Base-by-base conservation (phyloP, 2,797 vertebrate genomes). In the Schizopygopsis pylzovi region DNA sequence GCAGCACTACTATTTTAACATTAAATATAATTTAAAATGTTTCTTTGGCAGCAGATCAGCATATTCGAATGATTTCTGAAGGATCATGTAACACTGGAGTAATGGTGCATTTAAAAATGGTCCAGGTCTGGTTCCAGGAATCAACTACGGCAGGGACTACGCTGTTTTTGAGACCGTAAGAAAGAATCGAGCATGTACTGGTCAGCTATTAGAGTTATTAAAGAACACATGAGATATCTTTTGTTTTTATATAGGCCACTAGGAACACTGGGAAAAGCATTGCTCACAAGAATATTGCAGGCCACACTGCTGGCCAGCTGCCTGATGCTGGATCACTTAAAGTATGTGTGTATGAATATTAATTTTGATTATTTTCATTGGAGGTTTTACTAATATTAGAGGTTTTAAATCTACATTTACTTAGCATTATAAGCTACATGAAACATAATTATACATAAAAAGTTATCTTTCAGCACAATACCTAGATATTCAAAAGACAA, bases 221-320 rank as follows among this genome's bases (percentile, higher is more conserved):
- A 20, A 54, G 7, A 18, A 37, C 41, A 72, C 41, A 54, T 80
- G 2, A 7, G 39, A 2, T 15, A 61, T 10, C 80, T 2, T 83
- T 77, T 73, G 41, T 72, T 73, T 80, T 65, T 68, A 49, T 33
- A 67, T 89, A 97, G 97, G 97, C 96, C 16, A 97, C 96, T 0
- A 95, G 97, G 83, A 97, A 97, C 92, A 97, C 97, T 0, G 97
- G 97, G 28, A 97, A 96, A 92, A 97, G 96, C 90, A 96, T 97
- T 0, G 96, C 97, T 22, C 94, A 95, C 87, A 92, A 93, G 82
- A 96, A 98, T 90, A 93, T 94, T 0, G 97, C 97, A 20, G 0
- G 97, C 96, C 25, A 96, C 95, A 43, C 94, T 97, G 80, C 92
- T 98, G 59, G n/a, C n/a, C n/a, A n/a, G n/a, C n/a, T n/a, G 96